A percentile compares a stretch with the other conserved stretches of the same genome.
Evolutionary conservation across 1,140 invertebrate genomes (phyloP).

Genomic region (Cryptotermes secundus): DNA sequence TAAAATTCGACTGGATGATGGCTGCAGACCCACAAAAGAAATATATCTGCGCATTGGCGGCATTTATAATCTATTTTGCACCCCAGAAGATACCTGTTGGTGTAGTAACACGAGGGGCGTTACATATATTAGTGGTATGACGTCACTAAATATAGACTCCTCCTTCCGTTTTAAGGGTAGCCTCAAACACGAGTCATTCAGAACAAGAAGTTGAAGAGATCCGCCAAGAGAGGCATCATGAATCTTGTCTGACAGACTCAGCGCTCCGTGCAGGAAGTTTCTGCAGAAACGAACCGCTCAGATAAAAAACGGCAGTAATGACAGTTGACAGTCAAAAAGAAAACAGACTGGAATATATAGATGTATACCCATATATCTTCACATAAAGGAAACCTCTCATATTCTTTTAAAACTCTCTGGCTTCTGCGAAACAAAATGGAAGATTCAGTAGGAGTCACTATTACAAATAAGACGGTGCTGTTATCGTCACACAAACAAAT

Average conservation of each 20-base stretch:
- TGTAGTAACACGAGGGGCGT: not conserved
- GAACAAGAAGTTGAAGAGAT: not conserved
- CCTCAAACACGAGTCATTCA: not conserved
- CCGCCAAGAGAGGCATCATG: not conserved
- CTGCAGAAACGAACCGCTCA: not conserved
- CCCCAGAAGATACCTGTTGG: not conserved
- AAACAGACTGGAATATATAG: not conserved
- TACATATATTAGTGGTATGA: not conserved
- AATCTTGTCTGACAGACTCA: not conserved
- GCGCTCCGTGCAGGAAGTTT: not conserved
- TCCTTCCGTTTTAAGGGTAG: not conserved
- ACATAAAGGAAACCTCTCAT: no score
- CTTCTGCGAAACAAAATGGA: no score
- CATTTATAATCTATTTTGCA: no score
- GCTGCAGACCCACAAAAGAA: no score
- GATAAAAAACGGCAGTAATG: not conserved
- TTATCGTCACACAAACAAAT: no score
- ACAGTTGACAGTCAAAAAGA: not conserved
- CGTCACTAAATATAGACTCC: constrained; percentile 16
- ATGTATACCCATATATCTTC: no score
- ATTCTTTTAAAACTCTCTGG: no score
- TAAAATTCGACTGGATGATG: no score
- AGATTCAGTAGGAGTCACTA: no score
- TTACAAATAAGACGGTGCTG: no score
- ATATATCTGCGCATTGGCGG: no score